Percentiles rank a stretch among this genome's conserved stretches.
These are phyloP conservation scores for Mechanitis messenoides DNA, from an alignment of 2,888 invertebrate genomes.

Conservation along the genomic window DNA sequence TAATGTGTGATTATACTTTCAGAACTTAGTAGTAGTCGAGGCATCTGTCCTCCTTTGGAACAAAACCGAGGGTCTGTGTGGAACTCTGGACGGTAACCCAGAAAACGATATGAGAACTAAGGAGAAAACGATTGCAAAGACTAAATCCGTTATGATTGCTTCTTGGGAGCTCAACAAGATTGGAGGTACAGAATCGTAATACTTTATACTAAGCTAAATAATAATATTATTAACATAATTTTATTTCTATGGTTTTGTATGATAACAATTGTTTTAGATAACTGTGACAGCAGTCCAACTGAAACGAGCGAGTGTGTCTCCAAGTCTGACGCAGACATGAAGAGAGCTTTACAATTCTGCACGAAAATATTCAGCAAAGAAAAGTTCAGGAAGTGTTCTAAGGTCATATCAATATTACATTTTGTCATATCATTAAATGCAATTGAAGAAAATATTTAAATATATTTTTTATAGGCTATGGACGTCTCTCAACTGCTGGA, in stretches of 20 bases:
- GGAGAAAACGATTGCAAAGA: slow-evolving; percentile 71
- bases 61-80: slow-evolving; percentile 89
- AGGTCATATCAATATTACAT: slow-evolving; percentile 42
- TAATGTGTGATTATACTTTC: slow-evolving; percentile 23
- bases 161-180: slow-evolving; percentile 78
- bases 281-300: slow-evolving; percentile 72
- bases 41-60: slow-evolving; percentile 84
- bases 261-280: slow-evolving; percentile 51
- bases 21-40: slow-evolving; percentile 81
- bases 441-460: slow-evolving; percentile 1
- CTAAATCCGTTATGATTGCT: slow-evolving; percentile 70
- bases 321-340: slow-evolving; percentile 47
- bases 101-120: slow-evolving; percentile 81
- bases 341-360: slow-evolving; percentile 78
- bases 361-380: slow-evolving; percentile 78
- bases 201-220: not conserved
- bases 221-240: not conserved
- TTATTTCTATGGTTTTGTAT: not conserved
- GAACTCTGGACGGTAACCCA: slow-evolving; percentile 82
- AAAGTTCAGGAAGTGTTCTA: slow-evolving; percentile 80
- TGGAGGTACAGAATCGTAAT: slow-evolving; percentile 53
- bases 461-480: slow-evolving; percentile 64
- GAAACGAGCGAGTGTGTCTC: slow-evolving; percentile 69
- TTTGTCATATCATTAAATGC: not conserved
- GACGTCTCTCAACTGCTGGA: slow-evolving; percentile 81